Percentiles rank a stretch among this genome's conserved stretches.
Evolutionary conservation across 2,797 vertebrate genomes (phyloP).

Genomic region (Gymnopithys bicolor): DNA sequence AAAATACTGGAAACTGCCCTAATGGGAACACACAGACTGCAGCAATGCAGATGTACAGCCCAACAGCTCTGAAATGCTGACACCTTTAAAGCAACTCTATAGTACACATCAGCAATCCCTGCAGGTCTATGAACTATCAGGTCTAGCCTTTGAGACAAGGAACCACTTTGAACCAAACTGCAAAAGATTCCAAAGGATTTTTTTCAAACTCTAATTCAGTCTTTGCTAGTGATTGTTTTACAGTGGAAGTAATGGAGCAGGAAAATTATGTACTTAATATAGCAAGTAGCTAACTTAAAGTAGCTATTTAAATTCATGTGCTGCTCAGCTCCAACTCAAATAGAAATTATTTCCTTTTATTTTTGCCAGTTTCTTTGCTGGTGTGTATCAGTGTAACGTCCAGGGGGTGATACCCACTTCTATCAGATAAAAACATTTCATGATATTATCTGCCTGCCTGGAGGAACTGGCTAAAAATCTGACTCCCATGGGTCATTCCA

Average conservation of each 20-base stretch:
- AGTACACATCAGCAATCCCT: background rate
- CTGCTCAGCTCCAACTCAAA: background rate
- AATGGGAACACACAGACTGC: background rate
- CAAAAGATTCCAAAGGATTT: background rate
- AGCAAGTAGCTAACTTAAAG: background rate
- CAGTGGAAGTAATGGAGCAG: background rate
- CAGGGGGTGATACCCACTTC: background rate
- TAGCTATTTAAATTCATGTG: slow-evolving; percentile 5
- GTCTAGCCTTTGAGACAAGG: background rate
- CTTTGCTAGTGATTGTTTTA: background rate
- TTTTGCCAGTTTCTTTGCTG: background rate
- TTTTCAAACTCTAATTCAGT: background rate
- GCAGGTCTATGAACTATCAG: background rate
- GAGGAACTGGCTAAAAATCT: background rate
- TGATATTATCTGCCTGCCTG: background rate
- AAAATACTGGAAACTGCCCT: background rate
- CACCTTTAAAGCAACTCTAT: background rate
- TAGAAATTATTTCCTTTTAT: background rate
- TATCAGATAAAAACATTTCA: background rate
- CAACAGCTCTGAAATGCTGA: background rate
- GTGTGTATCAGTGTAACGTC: background rate
- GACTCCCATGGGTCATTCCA: slow-evolving; percentile 1
- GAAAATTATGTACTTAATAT: background rate
- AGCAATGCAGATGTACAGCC: slow-evolving; percentile 15
- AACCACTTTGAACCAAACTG: background rate